Conservation (phyloP, 1,140 invertebrate genomes). For the Geopemphigus sp. region DNA sequence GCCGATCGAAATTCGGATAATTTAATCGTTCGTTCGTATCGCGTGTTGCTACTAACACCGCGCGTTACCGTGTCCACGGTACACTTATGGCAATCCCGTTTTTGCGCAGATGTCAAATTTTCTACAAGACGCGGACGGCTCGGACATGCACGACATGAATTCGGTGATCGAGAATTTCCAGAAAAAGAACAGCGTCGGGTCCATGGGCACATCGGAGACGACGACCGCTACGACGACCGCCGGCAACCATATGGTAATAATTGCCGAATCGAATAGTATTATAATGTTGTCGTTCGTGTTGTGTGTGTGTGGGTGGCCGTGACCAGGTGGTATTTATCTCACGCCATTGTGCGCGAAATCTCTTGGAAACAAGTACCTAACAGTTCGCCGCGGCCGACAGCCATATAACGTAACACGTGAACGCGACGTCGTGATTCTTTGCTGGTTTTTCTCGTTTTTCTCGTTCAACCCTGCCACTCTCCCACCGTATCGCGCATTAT, state of each 20-base stretch:
- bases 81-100: too few relatives aligned
- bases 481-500: too few relatives aligned
- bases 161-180: slow-evolving; percentile 53
- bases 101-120: slow-evolving; percentile 16
- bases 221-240: neutral
- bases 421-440: neutral
- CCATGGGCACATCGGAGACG: slow-evolving; percentile 4
- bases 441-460: neutral
- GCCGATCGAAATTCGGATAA: too few relatives aligned
- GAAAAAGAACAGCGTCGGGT: slow-evolving; percentile 52
- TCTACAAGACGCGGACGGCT: slow-evolving; percentile 13
- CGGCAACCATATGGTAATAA: slow-evolving; percentile 53
- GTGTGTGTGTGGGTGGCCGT: neutral
- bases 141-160: slow-evolving; percentile 50
- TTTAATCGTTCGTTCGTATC: too few relatives aligned
- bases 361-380: neutral
- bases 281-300: neutral
- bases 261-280: slow-evolving; percentile 54
- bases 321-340: neutral
- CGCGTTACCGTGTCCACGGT: too few relatives aligned
- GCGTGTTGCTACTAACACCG: too few relatives aligned
- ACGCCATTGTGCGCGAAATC: neutral
- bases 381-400: neutral
- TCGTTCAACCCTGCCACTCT: neutral
- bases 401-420: too few relatives aligned